Base-by-base conservation (phyloP, 92 coral and sea anemone species). In the Porites rus region DNA sequence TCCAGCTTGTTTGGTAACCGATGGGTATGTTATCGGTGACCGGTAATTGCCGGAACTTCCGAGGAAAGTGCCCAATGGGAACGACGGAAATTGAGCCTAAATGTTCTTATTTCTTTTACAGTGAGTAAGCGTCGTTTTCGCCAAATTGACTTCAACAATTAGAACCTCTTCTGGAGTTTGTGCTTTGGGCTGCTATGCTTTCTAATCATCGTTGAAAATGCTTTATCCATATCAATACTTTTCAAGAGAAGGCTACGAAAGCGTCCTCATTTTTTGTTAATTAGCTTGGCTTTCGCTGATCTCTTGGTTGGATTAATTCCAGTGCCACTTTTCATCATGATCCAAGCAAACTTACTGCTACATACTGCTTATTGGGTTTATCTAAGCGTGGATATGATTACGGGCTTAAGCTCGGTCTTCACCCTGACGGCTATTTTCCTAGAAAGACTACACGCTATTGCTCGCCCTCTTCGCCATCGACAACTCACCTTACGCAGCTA, bases 211-310 rank as follows among this genome's bases (percentile, higher is more conserved):
- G 31, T 28, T 28, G 31, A 3, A 28, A 28, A 28, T 28, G 31
- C 31, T 28, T 3, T 28, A 2, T 28, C 31, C 31, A 28, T 28
- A 28, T 28, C 31, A 2, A 28, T 28, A 28, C 31, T 28, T 28
- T 28, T 28, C 31, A 28, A 28, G 31, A 28, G 31, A 28, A 28
- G 31, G 31, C 31, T 28, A 2, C 31, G 31, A 28, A 28, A 28
- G 31, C 31, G 31, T 2, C 31, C 31, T 28, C 31, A 28, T 28
- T 28, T 28, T 3, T 28, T 28, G 0, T 28, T 28, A 28, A 28
- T 28, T 1, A 28, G 92, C 64, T 86, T 92, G 79, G 89, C 92
- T 61, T 62, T 90, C 18, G 92, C 95, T 72, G 95, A 92, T 72
- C 72, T 92, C 6, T n/a, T 85, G 79, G 92, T 92, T 54, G 95